Conservation (phyloP, 92 coral and sea anemone species). For the Umimayanthus kanabou region DNA sequence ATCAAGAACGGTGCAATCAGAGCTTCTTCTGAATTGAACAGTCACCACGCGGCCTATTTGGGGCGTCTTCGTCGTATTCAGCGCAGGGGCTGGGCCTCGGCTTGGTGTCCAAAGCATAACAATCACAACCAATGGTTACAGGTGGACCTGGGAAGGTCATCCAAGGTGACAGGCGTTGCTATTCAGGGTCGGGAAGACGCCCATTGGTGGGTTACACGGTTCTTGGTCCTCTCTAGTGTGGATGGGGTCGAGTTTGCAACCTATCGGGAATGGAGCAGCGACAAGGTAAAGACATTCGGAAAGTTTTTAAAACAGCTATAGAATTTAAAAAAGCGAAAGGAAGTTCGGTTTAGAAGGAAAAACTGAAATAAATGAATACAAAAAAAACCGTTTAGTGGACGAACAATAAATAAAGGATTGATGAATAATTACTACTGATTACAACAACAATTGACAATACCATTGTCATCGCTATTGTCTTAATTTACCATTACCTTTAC, state of each 20-base stretch:
- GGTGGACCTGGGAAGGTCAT: conserved; percentile 53
- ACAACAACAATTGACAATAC: too few relatives aligned
- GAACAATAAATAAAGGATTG: too few relatives aligned
- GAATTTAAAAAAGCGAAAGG: not conserved
- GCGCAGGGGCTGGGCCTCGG: conserved; percentile 52
- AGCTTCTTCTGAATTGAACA: conserved; percentile 71
- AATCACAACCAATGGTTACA: conserved; percentile 61
- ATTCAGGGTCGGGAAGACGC: conserved; percentile 62
- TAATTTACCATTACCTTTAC: too few relatives aligned
- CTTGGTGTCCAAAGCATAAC: conserved; percentile 62
- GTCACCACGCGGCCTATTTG: conserved; percentile 52
- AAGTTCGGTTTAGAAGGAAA: not conserved
- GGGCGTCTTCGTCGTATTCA: conserved; percentile 69
- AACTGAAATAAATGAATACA: not conserved
- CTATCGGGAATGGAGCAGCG: conserved; percentile 48
- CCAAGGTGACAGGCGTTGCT: conserved; percentile 61
- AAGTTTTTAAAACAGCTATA: not conserved
- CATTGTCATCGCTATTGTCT: too few relatives aligned
- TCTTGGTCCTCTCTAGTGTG: conserved; percentile 48
- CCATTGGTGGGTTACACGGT: conserved; percentile 58
- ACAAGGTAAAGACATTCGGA: conserved; percentile 37
- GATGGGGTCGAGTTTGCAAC: conserved; percentile 43
- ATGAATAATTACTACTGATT: too few relatives aligned
- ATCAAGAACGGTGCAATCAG: conserved; percentile 61
- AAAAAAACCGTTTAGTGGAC: too few relatives aligned